Conservation (phyloP, 2,797 vertebrate genomes). For the Delichon dasypus region DNA sequence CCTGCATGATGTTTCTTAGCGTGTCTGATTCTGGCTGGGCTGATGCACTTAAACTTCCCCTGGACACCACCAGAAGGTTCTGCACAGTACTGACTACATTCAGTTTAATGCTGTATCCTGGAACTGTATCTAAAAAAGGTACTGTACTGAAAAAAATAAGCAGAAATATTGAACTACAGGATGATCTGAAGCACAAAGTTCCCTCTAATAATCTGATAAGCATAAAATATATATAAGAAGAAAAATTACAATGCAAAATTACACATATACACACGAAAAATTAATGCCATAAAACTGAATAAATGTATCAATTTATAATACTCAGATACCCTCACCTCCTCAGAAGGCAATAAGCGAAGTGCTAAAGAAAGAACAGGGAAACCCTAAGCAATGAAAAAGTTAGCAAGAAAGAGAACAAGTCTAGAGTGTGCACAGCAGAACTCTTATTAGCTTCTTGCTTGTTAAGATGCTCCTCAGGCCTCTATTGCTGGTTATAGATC, state of each 20-base stretch:
- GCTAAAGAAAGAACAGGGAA: background rate
- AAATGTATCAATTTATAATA: background rate
- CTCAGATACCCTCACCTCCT: background rate
- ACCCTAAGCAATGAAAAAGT: background rate
- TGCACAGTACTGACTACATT: background rate
- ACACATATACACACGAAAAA: accelerated
- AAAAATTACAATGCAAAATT: background rate
- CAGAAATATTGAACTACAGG: background rate
- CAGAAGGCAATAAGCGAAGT: background rate
- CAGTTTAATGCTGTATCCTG: background rate
- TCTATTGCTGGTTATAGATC: background rate
- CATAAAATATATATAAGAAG: background rate
- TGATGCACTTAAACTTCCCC: background rate
- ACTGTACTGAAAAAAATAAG: background rate
- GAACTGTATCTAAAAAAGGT: background rate
- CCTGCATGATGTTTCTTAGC: background rate
- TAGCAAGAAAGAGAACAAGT: background rate
- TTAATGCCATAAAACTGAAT: background rate
- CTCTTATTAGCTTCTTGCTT: background rate
- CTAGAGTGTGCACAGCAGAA: background rate
- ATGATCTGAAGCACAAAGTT: background rate
- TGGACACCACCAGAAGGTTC: background rate
- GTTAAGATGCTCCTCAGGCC: background rate
- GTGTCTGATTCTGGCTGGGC: background rate
- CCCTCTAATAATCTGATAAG: background rate